These are phyloP conservation scores for Podarcis siculus DNA, from an alignment of 2,797 vertebrate species.

Conservation along the genomic window DNA sequence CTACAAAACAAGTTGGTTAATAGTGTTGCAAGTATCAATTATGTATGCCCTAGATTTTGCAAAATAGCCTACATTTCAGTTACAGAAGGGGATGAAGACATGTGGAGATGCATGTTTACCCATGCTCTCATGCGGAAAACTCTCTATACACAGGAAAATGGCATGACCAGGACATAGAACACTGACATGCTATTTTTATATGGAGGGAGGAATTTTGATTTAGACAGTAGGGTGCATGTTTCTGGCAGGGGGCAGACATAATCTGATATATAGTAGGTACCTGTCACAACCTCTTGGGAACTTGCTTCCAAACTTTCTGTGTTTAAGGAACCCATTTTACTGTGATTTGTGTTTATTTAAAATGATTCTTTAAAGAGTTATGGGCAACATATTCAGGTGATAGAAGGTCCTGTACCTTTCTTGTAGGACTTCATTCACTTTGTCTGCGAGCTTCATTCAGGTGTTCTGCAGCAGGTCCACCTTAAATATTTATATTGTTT, in stretches of 20 bases:
- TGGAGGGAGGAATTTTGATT: too few relatives aligned
- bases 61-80: not conserved
- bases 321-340: too few relatives aligned
- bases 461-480: too few relatives aligned
- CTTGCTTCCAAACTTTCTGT: not conserved
- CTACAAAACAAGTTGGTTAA: not conserved
- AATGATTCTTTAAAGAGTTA: not conserved
- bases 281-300: too few relatives aligned
- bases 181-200: too few relatives aligned
- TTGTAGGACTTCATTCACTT: not conserved
- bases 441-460: too few relatives aligned
- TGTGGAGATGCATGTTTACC: not conserved
- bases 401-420: not conserved
- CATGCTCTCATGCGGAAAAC: not conserved
- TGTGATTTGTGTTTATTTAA: not conserved
- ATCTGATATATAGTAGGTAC: too few relatives aligned
- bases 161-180: too few relatives aligned
- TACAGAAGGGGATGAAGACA: not conserved
- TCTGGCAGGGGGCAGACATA: too few relatives aligned
- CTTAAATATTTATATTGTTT: too few relatives aligned
- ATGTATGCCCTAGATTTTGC: not conserved
- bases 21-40: not conserved
- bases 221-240: too few relatives aligned
- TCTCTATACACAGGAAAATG: too few relatives aligned
- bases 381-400: not conserved